A percentile compares a stretch with the other conserved stretches of the same genome.
These are phyloP conservation scores for Spondyliosoma cantharus DNA, from an alignment of 2,797 vertebrate species.

Conservation along the genomic window DNA sequence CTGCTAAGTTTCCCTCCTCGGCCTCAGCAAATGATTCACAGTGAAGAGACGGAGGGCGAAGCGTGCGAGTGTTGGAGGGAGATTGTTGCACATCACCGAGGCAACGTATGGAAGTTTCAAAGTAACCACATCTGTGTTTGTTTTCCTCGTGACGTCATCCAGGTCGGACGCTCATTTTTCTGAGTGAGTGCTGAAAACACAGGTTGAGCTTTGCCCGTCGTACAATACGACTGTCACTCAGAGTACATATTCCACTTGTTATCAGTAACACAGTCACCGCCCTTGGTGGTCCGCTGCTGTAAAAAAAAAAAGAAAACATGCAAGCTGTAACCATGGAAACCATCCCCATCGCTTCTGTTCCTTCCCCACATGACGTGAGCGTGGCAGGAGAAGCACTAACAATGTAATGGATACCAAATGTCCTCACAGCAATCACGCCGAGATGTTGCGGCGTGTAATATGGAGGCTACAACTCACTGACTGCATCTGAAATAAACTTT, in stretches of 20 bases:
- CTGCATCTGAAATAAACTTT: background rate
- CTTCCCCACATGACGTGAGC: conserved; percentile 18
- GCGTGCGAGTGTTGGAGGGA: background rate
- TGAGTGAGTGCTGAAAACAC: no score
- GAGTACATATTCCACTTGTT: conserved; percentile 13
- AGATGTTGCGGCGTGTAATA: background rate
- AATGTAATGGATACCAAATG: background rate
- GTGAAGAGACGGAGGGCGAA: no score
- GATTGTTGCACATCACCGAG: background rate
- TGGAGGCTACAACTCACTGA: no score
- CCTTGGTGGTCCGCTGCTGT: conserved; percentile 25
- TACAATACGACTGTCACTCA: background rate
- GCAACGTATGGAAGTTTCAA: background rate
- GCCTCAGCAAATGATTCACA: background rate
- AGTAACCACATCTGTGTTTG: background rate
- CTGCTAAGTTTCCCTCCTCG: no score
- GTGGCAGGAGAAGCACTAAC: conserved; percentile 11
- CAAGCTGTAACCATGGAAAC: conserved; percentile 59
- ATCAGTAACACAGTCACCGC: conserved; percentile 22
- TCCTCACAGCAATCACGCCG: background rate
- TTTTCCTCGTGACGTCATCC: background rate
- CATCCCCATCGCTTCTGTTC: conserved; percentile 17
- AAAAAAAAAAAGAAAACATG: conserved; percentile 26
- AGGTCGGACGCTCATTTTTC: background rate
- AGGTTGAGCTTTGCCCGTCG: no score